A percentile compares a stretch with the other conserved stretches of the same genome.
Conservation (phyloP, 2,888 invertebrate genomes). For the Agrochola lychnidis region DNA sequence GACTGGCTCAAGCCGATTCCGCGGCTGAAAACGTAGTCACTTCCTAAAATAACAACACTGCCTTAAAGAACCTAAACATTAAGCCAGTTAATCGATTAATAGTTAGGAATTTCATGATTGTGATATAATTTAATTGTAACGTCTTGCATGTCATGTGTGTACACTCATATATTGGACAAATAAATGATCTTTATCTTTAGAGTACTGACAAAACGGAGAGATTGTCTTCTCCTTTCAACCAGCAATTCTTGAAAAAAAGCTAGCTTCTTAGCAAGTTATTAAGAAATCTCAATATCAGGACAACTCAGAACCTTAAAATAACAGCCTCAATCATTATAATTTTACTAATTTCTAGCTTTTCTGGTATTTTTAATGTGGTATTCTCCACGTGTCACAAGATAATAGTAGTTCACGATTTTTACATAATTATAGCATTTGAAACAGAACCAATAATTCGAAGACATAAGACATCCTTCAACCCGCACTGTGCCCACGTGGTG, state of each 20-base stretch:
- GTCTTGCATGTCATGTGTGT: no score
- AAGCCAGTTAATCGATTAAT: not conserved
- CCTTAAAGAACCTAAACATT: not conserved
- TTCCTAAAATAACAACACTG: no score
- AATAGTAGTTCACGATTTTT: not conserved
- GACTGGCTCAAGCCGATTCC: no score
- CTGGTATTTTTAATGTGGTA: not conserved
- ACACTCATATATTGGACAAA: no score
- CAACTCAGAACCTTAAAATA: not conserved
- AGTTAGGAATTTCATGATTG: not conserved
- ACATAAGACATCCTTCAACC: no score
- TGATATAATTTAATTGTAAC: no score
- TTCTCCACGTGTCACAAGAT: not conserved
- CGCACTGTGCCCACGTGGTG: no score
- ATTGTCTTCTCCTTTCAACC: no score
- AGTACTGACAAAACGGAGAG: not conserved
- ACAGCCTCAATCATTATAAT: not conserved
- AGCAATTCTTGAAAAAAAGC: not conserved
- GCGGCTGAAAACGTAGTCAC: no score
- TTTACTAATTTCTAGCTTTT: not conserved
- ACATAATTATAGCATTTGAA: conserved; percentile 16
- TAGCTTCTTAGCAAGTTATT: not conserved
- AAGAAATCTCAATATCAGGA: not conserved
- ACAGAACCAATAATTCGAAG: not conserved
- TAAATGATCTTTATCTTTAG: no score